Evolutionary conservation across 2,888 invertebrate genomes (phyloP), one percentile per base, ranked within the genome.

Genomic region (Hetaerina titia): DNA sequence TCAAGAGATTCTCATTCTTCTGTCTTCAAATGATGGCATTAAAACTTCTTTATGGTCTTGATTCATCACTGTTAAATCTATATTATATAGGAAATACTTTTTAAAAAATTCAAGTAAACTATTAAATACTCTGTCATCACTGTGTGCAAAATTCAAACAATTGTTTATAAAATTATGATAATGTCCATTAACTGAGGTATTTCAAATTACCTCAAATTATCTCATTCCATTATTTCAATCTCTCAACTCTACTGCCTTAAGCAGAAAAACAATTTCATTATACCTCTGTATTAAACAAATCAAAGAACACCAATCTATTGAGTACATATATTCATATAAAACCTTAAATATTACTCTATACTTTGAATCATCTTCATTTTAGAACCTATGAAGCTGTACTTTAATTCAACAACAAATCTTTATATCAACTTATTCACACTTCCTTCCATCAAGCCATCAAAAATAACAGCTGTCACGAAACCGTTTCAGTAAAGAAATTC

Each of bases 221-320:
- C 31, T n/a, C 45, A 45, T 31, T 31, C 31, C 81, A 60, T 11
- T 81, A 45, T 2, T 81, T 81, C 81, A 31, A 15, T 56, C 58
- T 45, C 57, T 89, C 57, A 17, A 92, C 56, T 31, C 92, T 92
- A 92, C 92, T 92, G 64, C 69, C 45, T 69, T 69, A 74, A 92
- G 92, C 92, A 56, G 69, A 57, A 69, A 69, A 69, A 64, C 92
- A 92, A 69, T 45, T 31, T 92, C 69, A 22, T 69, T 92, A 92
- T 69, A 92, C 56, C 92, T 92, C 69, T 92, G 69, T 69, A 74
- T 92, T 92, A 92, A 92, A 92, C 92, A 92, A 92, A 92, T 69
- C 92, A 92, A 92, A 92, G 92, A 92, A 92, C 92, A 92, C 92
- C 92, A 69, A 92, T 92, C 92, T 92, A 92, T 92, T 45, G 69